Base-by-base conservation (phyloP, 2,113 vertebrate species). In the Platysternon megacephalum region DNA sequence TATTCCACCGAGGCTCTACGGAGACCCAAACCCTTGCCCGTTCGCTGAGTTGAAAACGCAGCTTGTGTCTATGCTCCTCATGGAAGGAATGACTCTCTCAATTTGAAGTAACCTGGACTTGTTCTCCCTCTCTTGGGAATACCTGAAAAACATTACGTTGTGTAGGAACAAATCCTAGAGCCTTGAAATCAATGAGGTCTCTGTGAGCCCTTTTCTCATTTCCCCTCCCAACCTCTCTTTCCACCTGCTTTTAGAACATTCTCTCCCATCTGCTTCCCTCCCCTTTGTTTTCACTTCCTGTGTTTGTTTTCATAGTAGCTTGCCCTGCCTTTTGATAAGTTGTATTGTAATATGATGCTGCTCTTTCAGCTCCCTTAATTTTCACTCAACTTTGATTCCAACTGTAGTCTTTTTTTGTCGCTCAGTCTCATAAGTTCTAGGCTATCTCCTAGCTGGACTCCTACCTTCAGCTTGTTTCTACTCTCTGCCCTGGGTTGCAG, bases 381-480 rank as follows among this genome's bases (percentile, higher is more conserved):
- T 24, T 51, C 39, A 3, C 61, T 72, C 53, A 82, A 80, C 0
- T 56, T 55, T 79, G 0, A 79, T 53, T 78, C 5, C 29, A 52
- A 53, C 29, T 17, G 90, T 0, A 55, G 0, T 68, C 87, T 21
- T 6, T 61, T 52, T 84, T 8, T 53, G 79, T 76, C 39, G 13
- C 28, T 74, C 68, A 8, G 16, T 28, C 74, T 72, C 16, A 22
- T 82, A 46, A 44, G 19, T 61, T 87, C 68, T 78, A 58, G 74
- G 35, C 32, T 51, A 52, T 19, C n/a, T 91, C 91, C 84, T 0
- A 26, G 3, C 8, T 11, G 39, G 93, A 89, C 72, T 94, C 74
- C 96, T 93, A 56, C 87, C 78, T 74, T 90, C 86, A 84, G 39
- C 56, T 56, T 61, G 22, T 49, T 84, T 58, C 91, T 26, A 58